Evolutionary conservation across 37 sponge, comb jelly and placozoan genomes (phyloP).

Genomic region (Haliclona indistincta): DNA sequence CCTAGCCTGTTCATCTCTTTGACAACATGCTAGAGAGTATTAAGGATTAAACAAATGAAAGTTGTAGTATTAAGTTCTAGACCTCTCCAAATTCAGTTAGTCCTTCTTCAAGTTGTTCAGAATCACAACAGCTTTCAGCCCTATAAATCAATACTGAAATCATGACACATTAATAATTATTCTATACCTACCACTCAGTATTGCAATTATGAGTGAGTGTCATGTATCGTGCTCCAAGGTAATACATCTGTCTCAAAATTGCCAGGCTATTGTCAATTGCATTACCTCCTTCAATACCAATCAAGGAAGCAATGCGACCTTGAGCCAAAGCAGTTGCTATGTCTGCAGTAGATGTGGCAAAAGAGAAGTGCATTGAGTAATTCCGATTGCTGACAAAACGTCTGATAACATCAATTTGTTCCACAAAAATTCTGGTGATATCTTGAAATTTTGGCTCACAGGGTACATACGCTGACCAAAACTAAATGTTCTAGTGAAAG

Average conservation of each 20-base stretch:
- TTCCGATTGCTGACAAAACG: conserved; percentile 62
- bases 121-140: background rate
- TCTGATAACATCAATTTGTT: conserved; percentile 78
- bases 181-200: conserved; percentile 70
- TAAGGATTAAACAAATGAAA: background rate
- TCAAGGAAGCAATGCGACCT: conserved; percentile 62
- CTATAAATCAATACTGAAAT: background rate
- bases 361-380: conserved; percentile 53
- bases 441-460: conserved; percentile 53
- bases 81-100: conserved; percentile 56
- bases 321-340: conserved; percentile 18
- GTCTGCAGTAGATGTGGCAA: conserved; percentile 51
- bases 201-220: conserved; percentile 78
- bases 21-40: conserved; percentile 70
- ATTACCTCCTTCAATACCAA: conserved; percentile 85
- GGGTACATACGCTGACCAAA: conserved; percentile 74
- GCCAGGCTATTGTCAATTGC: conserved; percentile 79
- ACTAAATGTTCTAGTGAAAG: conserved; percentile 19
- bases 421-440: conserved; percentile 58
- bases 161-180: too few species aligned
- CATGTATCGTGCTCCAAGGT: conserved; percentile 78
- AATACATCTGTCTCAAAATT: conserved; percentile 75
- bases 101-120: conserved; percentile 12
- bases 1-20: conserved; percentile 81
- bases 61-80: too few species aligned